Evolutionary conservation across 1,140 invertebrate species (phyloP), one percentile per base, ranked within the genome.

Genomic region (Calycopis cecrops): DNA sequence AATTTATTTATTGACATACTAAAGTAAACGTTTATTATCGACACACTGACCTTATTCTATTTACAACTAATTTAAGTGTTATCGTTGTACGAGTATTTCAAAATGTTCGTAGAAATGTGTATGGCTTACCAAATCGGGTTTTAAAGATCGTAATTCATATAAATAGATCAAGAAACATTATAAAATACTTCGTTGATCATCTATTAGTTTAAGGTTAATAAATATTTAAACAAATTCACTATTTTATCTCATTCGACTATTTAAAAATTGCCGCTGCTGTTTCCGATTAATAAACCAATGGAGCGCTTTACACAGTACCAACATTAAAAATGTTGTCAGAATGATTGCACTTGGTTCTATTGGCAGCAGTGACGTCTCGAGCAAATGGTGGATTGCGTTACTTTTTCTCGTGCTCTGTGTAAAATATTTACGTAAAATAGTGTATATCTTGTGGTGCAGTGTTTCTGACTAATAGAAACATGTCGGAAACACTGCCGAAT

Each of bases 351-450:
- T 53, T 58, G 60, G 71, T 59, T 57, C 49, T 68, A 79, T 88
- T 88, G 86, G 83, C 79, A 84, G 70, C 71, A 88, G 86, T 87
- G 81, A 78, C 75, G 72, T 73, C 76, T 80, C 69, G 83, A 81
- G 84, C 86, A 87, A 88, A 86, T 86, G 86, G 86, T 85, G 84
- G 86, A 86, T 87, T 84, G 80, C 81, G 84, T 86, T 87, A 73
- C 84, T 84, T 87, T 87, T 85, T 86, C 80, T 85, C 80, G 83
- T 85, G 82, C 83, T 85, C 83, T 74, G 78, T 85, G 74, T 86
- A 80, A 87, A 87, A 86, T 88, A 87, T 87, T 88, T 87, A 87
- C 86, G 86, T 88, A 87, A 88, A 88, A 86, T 86, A 85, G 84
- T 88, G 84, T 73, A 70, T 81, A 81, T 74, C 83, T 83, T 71